Base-by-base conservation (phyloP, 2,113 vertebrate species). In the Cettia cetti region DNA sequence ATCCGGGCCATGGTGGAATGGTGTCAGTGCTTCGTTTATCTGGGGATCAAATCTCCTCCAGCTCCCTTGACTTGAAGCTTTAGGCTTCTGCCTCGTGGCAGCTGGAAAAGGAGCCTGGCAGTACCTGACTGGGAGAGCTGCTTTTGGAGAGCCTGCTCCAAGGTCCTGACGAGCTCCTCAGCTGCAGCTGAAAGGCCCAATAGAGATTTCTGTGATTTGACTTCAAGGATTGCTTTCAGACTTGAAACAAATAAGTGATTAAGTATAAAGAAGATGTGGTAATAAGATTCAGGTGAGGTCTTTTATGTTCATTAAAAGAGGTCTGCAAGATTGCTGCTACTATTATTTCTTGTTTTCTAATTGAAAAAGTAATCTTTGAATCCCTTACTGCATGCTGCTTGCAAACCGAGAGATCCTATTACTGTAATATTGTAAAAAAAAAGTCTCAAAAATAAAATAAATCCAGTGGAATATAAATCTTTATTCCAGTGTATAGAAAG, bases 201-300 rank as follows among this genome's bases (percentile, higher is more conserved):
- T 37, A 50, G 94, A 95, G 76, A 42, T 10, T 94, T 76, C 80
- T 77, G n/a, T 66, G 49, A 90, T 89, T 79, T 64, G 42, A 65
- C 70, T 53, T 72, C 40, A 42, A 76, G 78, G 82, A 79, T 82
- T 90, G 53, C 70, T 89, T 85, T 91, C 79, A 75, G 81, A 40
- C 16, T 2, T 27, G 75, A 71, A 87, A 31, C 70, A 80, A 91
- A 65, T 56, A 77, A 92, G 59, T 88, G 75, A 88, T 82, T 80
- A 90, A 86, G 11, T 69, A 33, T 85, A 79, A 91, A 82, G 87
- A 87, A 61, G 61, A 82, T 89, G 60, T 76, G 57, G 59, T 81
- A 93, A 96, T 86, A 76, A 90, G 64, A 78, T 92, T 95, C 85
- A 92, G 79, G 91, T 90, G 86, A 89, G 39, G 42, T 75, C 50